Base-by-base conservation (phyloP, 2,888 invertebrate genomes). In the Andrena praecox region DNA sequence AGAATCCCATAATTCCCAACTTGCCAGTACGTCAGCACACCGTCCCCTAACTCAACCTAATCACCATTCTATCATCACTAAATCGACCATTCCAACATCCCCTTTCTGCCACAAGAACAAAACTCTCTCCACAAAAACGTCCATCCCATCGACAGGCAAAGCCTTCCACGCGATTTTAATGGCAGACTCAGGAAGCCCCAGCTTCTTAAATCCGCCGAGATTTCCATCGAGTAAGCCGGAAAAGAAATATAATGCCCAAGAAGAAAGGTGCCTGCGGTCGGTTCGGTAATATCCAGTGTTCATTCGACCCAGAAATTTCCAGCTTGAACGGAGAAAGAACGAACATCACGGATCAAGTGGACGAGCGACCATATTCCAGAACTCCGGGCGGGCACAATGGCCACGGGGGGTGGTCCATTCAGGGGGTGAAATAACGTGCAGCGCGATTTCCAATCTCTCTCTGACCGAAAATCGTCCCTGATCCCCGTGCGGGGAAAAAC, bases 401-500 rank as follows among this genome's bases (percentile, higher is more conserved):
- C 31, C 59, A 20, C n/a, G 20, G 48, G 62, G 50, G 73, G 59
- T 35, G 31, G 64, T 62, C 76, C 56, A 79, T 86, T 83, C 76
- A 77, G 64, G 31, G 66, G 64, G 59, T 67, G 82, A 78, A 88
- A 89, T 88, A 88, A 87, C 83, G 80, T 76, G 29, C 68, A 63
- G 63, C 20, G 82, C 79, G 87, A 89, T 89, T 84, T 85, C 82
- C 85, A 77, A 88, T 88, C 88, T 89, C 82, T 79, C 75, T 79
- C 75, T 71, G 76, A 48, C 72, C 85, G 84, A 88, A 89, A 87
- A 87, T 89, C 87, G 80, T 77, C 76, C 66, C 81, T 88, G 87
- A 88, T 88, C 87, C 85, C 54, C 24, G n/a, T 7, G 59, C 67
- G 56, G 33, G 67, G 67, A 68, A 69, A 77, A 80, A 77, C 74